Base-by-base conservation (phyloP, 2,888 invertebrate genomes). In the Micoletzkya japonica region DNA sequence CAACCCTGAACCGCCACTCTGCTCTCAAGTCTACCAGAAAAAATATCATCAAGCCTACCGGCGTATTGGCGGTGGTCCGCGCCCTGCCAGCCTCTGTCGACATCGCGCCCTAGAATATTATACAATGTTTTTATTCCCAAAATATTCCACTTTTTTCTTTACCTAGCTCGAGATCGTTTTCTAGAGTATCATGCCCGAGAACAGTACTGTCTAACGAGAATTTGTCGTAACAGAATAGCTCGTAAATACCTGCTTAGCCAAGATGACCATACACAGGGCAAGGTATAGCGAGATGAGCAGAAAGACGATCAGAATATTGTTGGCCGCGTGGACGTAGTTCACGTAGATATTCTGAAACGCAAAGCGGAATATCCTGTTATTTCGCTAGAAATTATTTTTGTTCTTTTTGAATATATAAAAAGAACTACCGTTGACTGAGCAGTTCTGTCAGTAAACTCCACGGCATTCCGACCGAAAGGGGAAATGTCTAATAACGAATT, bases 301-400 rank as follows among this genome's bases (percentile, higher is more conserved):
- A 24, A 59, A 26, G n/a, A 59, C 58, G 14, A 59, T 59, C 7
- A 59, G 58, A 17, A 59, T 20, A 26, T 59, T 59, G n/a, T 59
- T 59, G 20, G 26, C 37, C 2, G 58, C 37, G 58, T 59, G 58
- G 3, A 36, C 10, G 37, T 37, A 59, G 14, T 59, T 59, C 26
- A 59, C 58, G 26, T 59, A 59, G 37, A 37, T 34, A 4, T 26
- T 37, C 0, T 6, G 6, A 34, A 24, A n/a, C 28, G 26, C 0
- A 30, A 7, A 0, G 20, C 20, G 17, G 20, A 4, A 30, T 28
- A 26, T 10, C 28, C 10, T 10, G 28, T 26, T 30, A 30, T 56
- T 30, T 28, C 4, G 28, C 28, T 7, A 3, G 30, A 3, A 4
- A 17, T 1, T 1, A 17, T 30, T 7, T 30, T 20, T 3, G n/a